Evolutionary conservation across 2,888 invertebrate species (phyloP), one percentile per base, ranked within the genome.

Genomic region (Cheilosia vulpina): DNA sequence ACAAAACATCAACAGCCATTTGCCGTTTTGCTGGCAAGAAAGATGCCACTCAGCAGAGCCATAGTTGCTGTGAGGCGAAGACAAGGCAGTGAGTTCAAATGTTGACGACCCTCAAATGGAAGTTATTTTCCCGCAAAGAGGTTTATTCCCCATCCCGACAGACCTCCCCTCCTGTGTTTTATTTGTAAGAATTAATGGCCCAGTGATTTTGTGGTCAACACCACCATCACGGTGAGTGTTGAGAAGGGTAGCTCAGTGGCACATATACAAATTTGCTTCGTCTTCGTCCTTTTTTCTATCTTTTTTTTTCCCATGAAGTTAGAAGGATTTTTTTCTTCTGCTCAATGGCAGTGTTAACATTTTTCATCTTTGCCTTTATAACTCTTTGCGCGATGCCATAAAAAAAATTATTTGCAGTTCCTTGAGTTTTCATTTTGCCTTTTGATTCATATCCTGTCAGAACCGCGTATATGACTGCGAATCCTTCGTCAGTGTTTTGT

Each of bases 81-180:
- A 17, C 55, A 47, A 19, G 21, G 47, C 53, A 38, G n/a, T 34
- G 63, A 73, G 79, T 84, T 84, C 83, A 84, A 79, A 84, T 79
- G 83, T 65, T 79, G 79, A 84, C 83, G 83, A 79, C 79, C 75
- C 63, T 69, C 68, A 73, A 79, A 75, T 58, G 47, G 21, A 11
- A 31, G 45, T 47, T 19, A 24, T 55, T 69, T 24, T 38, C 50
- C 27, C n/a, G n/a, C 17, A 41, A 43, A 62, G 31, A 27, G 34
- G 62, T 75, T 63, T 62, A 34, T 52, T 41, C 19, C 53, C 53
- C 43, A 52, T 31, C n/a, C 60, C 41, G n/a, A 13, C 17, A 38
- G 21, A 21, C n/a, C 17, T 21, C 38, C n/a, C 3, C 34, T 55
- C 24, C 38, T 65, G 34, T 47, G 38, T 65, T 65, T 72, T 53